Evolutionary conservation across 2,113 vertebrate genomes (phyloP).

Genomic region (Planiliza haematocheilus): DNA sequence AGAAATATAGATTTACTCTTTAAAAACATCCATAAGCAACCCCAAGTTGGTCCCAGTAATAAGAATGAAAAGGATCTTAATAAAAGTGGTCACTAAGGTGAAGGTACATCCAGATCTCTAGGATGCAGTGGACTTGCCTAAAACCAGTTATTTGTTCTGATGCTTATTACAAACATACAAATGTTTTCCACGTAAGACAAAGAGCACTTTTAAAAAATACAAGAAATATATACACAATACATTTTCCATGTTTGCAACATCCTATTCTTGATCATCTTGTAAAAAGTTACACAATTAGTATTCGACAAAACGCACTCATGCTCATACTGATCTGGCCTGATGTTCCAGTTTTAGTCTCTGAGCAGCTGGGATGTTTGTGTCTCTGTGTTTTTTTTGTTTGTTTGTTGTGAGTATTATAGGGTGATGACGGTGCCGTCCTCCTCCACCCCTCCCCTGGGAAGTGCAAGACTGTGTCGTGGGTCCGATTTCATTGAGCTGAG

Average conservation of each 20-base stretch:
- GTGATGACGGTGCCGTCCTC: conserved; percentile 98
- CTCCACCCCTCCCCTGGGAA: conserved; percentile 94
- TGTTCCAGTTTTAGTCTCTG: conserved; percentile 77
- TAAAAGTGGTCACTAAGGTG: conserved; percentile 76
- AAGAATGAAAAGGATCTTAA: conserved; percentile 69
- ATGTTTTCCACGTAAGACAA: conserved; percentile 59
- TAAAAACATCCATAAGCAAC: conserved; percentile 76
- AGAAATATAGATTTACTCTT: conserved; percentile 79
- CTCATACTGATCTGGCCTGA: conserved; percentile 58
- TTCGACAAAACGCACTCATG: conserved; percentile 51
- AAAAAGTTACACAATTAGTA: conserved; percentile 65
- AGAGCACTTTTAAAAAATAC: conserved; percentile 63
- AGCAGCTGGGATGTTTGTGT: conserved; percentile 56
- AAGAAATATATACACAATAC: conserved; percentile 59
- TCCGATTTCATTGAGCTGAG: conserved; percentile 94
- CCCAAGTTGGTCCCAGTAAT: conserved; percentile 78
- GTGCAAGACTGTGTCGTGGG: conserved; percentile 92
- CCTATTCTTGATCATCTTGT: conserved; percentile 39
- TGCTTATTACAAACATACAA: conserved; percentile 66
- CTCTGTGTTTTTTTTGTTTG: conserved; percentile 47
- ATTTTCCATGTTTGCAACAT: conserved; percentile 56
- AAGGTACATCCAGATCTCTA: conserved; percentile 71
- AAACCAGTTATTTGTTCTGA: conserved; percentile 68
- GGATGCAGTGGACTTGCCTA: conserved; percentile 70
- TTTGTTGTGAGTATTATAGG: conserved; percentile 84